These are phyloP conservation scores for Cancer borealis DNA, from an alignment of 2,888 invertebrate genomes.

Conservation along the genomic window DNA sequence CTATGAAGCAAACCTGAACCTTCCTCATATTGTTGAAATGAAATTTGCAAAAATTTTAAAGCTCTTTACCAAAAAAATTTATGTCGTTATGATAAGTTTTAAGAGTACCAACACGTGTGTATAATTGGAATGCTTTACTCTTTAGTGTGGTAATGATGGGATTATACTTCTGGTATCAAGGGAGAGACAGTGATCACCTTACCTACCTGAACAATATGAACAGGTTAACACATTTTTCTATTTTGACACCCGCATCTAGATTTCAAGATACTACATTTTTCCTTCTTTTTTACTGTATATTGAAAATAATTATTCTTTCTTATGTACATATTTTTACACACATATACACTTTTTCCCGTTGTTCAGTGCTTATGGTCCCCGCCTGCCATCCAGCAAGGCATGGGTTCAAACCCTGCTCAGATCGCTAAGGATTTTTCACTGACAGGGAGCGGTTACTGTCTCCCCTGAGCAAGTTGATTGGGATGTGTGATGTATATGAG, in stretches of 20 bases:
- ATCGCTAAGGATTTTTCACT: too few relatives aligned
- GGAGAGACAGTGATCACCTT: neutral
- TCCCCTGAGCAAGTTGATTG: too few relatives aligned
- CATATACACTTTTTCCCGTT: neutral
- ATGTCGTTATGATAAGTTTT: neutral
- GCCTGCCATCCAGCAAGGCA: too few relatives aligned
- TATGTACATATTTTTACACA: neutral
- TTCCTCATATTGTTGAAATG: neutral
- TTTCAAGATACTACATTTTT: neutral
- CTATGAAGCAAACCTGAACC: neutral
- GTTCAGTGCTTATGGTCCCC: too few relatives aligned
- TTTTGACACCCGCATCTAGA: neutral
- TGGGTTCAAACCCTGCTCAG: too few relatives aligned
- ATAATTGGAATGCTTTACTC: neutral
- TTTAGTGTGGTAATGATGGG: conserved; percentile 20
- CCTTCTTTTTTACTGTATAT: neutral
- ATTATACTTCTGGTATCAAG: neutral
- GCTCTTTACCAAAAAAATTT: neutral
- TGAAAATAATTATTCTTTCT: neutral
- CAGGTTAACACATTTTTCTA: neutral
- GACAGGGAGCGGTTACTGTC: too few relatives aligned
- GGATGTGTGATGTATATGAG: too few relatives aligned
- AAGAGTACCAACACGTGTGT: conserved; percentile 18
- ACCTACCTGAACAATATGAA: neutral
- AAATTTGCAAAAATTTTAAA: neutral